These are phyloP conservation scores for Alviniconcha strummeri DNA, from an alignment of 2,888 invertebrate genomes.

Conservation along the genomic window DNA sequence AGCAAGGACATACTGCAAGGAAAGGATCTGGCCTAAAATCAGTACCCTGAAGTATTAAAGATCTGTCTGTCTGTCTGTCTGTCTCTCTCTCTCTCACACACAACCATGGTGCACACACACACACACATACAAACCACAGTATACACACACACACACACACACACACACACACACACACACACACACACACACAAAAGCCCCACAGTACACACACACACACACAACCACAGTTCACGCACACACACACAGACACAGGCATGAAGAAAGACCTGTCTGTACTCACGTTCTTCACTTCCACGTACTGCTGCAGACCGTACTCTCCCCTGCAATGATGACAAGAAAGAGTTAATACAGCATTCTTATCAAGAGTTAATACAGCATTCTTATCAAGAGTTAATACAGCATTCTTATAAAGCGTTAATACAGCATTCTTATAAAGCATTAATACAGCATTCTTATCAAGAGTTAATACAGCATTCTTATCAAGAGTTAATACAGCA, in stretches of 20 bases:
- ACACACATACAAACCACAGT: slow-evolving; percentile 7
- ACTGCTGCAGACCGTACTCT: slow-evolving; percentile 67
- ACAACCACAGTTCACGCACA: background rate
- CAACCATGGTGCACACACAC: background rate
- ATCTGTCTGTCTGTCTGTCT: background rate
- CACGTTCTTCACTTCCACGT: slow-evolving; percentile 69
- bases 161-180: slow-evolving; percentile 25
- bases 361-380: no score
- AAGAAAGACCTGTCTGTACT: slow-evolving; percentile 39
- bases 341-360: no score
- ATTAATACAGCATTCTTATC: no score
- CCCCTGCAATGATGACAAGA: slow-evolving; percentile 74
- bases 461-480: no score
- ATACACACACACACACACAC: slow-evolving; percentile 17
- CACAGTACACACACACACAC: background rate
- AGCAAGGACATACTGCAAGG: no score
- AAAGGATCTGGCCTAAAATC: background rate
- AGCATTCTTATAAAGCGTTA: no score
- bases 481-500: no score
- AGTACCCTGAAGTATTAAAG: background rate
- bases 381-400: no score
- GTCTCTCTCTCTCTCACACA: background rate
- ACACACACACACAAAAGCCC: slow-evolving; percentile 1
- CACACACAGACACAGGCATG: background rate
- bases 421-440: no score